A percentile compares a stretch with the other conserved stretches of the same genome.
These are phyloP conservation scores for Puntigrus tetrazona DNA, from an alignment of 2,113 vertebrate species.

Conservation along the genomic window DNA sequence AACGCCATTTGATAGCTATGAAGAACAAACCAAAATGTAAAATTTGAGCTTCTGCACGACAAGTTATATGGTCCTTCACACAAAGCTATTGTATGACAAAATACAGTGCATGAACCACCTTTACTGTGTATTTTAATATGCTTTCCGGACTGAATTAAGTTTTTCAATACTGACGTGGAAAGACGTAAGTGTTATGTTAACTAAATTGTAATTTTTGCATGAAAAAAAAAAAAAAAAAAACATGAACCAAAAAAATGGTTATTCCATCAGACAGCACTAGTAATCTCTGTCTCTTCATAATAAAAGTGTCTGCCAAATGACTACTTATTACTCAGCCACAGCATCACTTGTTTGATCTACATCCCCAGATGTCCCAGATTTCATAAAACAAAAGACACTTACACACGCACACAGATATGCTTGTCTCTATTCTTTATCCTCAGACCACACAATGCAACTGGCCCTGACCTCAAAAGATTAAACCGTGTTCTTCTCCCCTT, in stretches of 20 bases:
- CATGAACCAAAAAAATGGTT: too few species aligned
- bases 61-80: not conserved
- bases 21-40: not conserved
- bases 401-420: not conserved
- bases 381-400: not conserved
- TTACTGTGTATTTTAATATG: not conserved
- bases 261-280: not conserved
- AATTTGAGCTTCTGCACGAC: not conserved
- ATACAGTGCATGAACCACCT: not conserved
- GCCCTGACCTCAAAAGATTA: not conserved
- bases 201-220: not conserved
- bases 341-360: not conserved
- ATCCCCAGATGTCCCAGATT: constrained; percentile 6
- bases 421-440: not conserved
- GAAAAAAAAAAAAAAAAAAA: not conserved
- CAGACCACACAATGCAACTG: not conserved
- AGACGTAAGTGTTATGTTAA: not conserved
- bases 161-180: not conserved
- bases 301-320: not conserved
- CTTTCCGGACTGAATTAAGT: not conserved
- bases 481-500: not conserved
- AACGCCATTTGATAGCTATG: not conserved
- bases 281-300: not conserved
- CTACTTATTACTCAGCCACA: not conserved
- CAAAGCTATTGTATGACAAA: not conserved